These are phyloP conservation scores for Plebejus argus DNA, from an alignment of 2,888 invertebrate species.

Conservation along the genomic window DNA sequence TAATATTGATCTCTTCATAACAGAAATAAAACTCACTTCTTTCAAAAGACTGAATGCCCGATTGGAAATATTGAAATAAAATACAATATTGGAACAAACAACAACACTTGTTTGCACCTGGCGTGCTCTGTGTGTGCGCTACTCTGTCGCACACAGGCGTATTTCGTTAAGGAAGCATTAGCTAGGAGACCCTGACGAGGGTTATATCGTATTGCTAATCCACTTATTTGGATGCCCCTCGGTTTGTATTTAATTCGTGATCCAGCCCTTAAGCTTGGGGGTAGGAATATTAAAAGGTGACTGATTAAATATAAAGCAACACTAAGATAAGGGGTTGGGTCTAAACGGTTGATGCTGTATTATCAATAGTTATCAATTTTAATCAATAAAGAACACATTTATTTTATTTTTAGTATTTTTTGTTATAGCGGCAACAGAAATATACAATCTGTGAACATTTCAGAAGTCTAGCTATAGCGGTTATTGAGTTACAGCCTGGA, in stretches of 20 bases:
- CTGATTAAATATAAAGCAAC: constrained; percentile 20
- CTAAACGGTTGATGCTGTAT: not conserved
- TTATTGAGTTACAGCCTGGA: too few species aligned
- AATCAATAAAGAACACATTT: too few species aligned
- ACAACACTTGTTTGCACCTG: constrained; percentile 11
- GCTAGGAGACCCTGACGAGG: constrained; percentile 42
- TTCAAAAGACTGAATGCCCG: not conserved
- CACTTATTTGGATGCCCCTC: constrained; percentile 39
- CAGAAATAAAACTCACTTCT: constrained; percentile 5
- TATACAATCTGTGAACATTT: too few species aligned
- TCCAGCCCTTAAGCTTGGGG: constrained; percentile 31
- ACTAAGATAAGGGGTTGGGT: not conserved
- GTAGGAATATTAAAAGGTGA: constrained; percentile 29
- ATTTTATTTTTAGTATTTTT: too few species aligned
- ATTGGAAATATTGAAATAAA: constrained; percentile 7
- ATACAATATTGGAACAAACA: constrained; percentile 13
- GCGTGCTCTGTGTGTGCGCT: constrained; percentile 14
- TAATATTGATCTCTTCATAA: not conserved
- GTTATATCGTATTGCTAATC: constrained; percentile 43
- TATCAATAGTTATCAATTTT: not conserved
- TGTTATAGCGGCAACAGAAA: too few species aligned
- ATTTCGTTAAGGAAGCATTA: constrained; percentile 41
- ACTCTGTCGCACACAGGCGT: constrained; percentile 36
- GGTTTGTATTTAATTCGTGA: constrained; percentile 37
- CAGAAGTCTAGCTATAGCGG: too few species aligned